Conservation (phyloP, 2,888 invertebrate species). For the Rhingia campestris region DNA sequence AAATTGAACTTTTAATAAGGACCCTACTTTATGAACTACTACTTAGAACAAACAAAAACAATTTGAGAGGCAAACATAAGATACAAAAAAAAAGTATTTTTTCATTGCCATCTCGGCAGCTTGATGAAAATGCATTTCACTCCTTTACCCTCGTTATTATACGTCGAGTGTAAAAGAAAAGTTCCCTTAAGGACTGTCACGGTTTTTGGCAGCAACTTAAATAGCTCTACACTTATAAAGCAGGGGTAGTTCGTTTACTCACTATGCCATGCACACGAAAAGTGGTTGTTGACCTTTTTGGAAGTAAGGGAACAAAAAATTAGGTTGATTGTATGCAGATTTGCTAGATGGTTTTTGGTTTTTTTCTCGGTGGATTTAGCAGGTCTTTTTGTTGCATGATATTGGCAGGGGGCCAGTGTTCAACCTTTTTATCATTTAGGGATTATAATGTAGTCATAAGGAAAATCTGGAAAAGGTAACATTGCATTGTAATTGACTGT, state of each 20-base stretch:
- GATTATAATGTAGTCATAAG: constrained; percentile 33
- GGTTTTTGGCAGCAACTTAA: constrained; percentile 64
- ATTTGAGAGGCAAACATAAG: not conserved
- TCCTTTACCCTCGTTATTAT: constrained; percentile 39
- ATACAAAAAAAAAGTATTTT: not conserved
- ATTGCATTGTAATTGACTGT: constrained; percentile 44
- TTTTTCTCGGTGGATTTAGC: constrained; percentile 33
- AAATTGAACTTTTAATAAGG: no score
- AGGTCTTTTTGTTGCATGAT: constrained; percentile 24
- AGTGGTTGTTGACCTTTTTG: constrained; percentile 72
- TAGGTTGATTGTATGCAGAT: constrained; percentile 74
- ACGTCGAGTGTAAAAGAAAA: constrained; percentile 38
- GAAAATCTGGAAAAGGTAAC: constrained; percentile 15
- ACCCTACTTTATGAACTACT: no score
- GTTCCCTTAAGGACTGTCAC: constrained; percentile 48
- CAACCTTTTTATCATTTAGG: constrained; percentile 1
- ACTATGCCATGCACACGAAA: constrained; percentile 38
- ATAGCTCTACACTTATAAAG: constrained; percentile 43
- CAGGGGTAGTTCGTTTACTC: constrained; percentile 39
- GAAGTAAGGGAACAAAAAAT: constrained; percentile 51
- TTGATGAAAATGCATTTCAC: constrained; percentile 46
- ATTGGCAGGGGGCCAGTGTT: constrained; percentile 59
- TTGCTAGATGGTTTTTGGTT: constrained; percentile 53
- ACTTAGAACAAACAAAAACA: no score
- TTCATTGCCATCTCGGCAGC: constrained; percentile 5